Evolutionary conservation across 2,888 invertebrate genomes (phyloP).

Genomic region (Meloe dianella): DNA sequence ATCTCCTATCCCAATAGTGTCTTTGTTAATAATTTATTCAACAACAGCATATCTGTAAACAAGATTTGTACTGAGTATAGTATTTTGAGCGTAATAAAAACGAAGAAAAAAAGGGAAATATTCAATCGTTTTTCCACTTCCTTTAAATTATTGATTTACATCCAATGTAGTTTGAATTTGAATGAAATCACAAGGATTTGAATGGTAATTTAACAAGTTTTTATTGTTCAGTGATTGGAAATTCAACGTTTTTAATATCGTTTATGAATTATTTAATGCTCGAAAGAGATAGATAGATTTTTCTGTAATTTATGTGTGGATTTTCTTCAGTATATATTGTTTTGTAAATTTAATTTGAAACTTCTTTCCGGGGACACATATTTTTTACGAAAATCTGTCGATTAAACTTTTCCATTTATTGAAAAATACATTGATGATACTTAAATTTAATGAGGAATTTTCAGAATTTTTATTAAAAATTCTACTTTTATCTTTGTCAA

Average conservation of each 20-base stretch:
- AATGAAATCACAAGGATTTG: background rate
- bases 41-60: background rate
- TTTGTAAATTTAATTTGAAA: slow-evolving; percentile 1
- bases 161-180: background rate
- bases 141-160: background rate
- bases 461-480: background rate
- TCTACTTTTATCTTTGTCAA: background rate
- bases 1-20: background rate
- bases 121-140: background rate
- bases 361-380: background rate
- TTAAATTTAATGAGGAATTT: background rate
- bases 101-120: background rate
- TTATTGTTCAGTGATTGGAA: background rate
- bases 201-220: slow-evolving; percentile 8
- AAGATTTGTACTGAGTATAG: background rate
- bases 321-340: background rate
- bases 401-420: background rate
- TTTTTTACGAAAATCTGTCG: background rate
- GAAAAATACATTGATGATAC: background rate
- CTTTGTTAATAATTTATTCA: slow-evolving; percentile 3
- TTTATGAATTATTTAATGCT: background rate
- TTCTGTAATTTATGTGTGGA: background rate
- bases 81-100: background rate
- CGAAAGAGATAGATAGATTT: background rate
- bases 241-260: background rate